A percentile compares a stretch with the other conserved stretches of the same genome.
Conservation (phyloP, 53 echinoderm and acorn worm genomes). For the Zoroaster sp. region DNA sequence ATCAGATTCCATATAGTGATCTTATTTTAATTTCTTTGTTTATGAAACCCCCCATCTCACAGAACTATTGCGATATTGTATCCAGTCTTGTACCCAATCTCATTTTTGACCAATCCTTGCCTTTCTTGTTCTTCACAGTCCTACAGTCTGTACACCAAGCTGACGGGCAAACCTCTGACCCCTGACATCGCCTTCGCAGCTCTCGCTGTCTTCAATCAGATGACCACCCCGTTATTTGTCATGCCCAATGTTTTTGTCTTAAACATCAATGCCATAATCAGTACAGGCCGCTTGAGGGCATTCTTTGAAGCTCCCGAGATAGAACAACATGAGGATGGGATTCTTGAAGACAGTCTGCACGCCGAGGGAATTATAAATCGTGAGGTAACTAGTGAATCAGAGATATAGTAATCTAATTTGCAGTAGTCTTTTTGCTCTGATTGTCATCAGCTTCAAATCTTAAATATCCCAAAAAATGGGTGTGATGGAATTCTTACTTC, state of each 20-base stretch:
- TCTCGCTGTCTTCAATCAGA: conserved; percentile 72
- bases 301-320: conserved; percentile 79
- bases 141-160: conserved; percentile 63
- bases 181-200: conserved; percentile 78
- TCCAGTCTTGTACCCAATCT: not conserved
- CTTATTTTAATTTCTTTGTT: no score
- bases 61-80: no score
- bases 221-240: conserved; percentile 55
- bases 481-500: not conserved
- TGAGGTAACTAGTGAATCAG: not conserved
- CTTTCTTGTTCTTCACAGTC: conserved; percentile 19
- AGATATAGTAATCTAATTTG: not conserved
- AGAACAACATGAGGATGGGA: conserved; percentile 14
- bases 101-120: not conserved
- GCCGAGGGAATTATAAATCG: conserved; percentile 19
- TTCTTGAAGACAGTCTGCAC: conserved; percentile 18
- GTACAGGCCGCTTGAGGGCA: conserved; percentile 59
- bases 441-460: not conserved
- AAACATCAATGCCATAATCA: conserved; percentile 70
- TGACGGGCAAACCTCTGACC: conserved; percentile 68
- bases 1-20: no score
- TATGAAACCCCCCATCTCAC: no score
- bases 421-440: not conserved
- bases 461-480: not conserved
- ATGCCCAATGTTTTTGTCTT: conserved; percentile 66